Base-by-base conservation (phyloP, 2,797 vertebrate genomes). In the Ceryle rudis region DNA sequence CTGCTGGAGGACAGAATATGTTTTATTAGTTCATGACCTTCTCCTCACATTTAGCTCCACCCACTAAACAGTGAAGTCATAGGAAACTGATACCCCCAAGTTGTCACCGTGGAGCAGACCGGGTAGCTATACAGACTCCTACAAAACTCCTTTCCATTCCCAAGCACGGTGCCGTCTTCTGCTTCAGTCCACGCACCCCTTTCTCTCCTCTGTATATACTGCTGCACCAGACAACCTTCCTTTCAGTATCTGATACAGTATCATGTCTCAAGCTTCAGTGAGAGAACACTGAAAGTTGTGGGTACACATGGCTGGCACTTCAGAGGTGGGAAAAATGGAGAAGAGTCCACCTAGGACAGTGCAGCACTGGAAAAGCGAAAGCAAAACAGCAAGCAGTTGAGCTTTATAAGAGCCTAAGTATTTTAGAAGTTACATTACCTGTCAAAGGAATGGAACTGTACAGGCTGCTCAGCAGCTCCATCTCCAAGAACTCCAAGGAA, bases 361-460 rank as follows among this genome's bases (percentile, higher is more conserved):
- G 20, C 1, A 5, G 14, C 10, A 8, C 18, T 41, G 6, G 28
- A 47, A 51, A 89, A 65, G 13, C 4, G 42, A n/a, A 91, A 81
- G n/a, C 5, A 60, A 29, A 85, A 11, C 2, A 70, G 19, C 8
- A 73, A 82, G 19, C 4, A 58, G 35, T 18, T 78, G 10, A 46
- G 46, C 29, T 54, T 71, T 23, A 1, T 75, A 88, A 52, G 2
- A 87, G 26, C 54, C 29, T 29, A 81, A 54, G 22, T 70, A 47
- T 61, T 87, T 89, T 8, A 78, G 13, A 31, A 54, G 31, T 25
- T 47, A 54, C 4, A 77, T 96, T 98, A 99, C 99, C 99, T 99
- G 98, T 99, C 99, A 96, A 99, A 99, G 20, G 99, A 99, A 88
- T 98, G 98, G 96, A 99, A 99, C 91, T 99, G 99, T 35, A 98